phyloP scores from a whole-genome alignment of 2,888 invertebrate genomes.

The Quadriops clusia region DNA sequence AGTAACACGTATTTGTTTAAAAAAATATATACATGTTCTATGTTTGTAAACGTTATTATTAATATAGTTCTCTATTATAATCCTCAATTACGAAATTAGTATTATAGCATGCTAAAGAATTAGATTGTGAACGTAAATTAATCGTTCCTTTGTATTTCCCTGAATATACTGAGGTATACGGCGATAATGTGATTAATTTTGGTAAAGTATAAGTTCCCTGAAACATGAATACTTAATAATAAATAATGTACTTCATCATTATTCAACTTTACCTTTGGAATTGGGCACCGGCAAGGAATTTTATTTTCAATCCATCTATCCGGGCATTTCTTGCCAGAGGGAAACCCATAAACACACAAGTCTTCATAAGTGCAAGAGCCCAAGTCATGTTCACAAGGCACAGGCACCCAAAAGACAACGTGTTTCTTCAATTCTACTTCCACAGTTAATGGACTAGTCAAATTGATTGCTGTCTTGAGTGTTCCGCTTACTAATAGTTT shows the following conservation, averaged over 20 bases:
- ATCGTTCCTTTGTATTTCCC: conserved; percentile 20
- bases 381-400: conserved; percentile 21
- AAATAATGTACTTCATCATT: conserved; percentile 1
- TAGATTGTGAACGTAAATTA: conserved; percentile 12
- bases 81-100: conserved; percentile 17
- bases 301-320: conserved; percentile 16
- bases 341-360: conserved; percentile 20
- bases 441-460: conserved; percentile 19
- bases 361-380: conserved; percentile 22
- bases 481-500: conserved; percentile 17
- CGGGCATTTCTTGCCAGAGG: conserved; percentile 19
- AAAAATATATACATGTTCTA: no score
- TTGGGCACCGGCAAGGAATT: conserved; percentile 25
- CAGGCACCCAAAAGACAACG: conserved; percentile 19
- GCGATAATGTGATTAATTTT: conserved; percentile 13
- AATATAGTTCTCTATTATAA: no score
- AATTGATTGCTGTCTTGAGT: conserved; percentile 15
- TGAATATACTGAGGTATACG: conserved; percentile 12
- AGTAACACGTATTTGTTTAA: no score
- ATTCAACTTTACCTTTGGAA: conserved; percentile 16
- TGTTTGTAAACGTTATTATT: no score
- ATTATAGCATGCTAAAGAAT: conserved; percentile 18
- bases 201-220: conserved; percentile 23
- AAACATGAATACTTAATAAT: conserved; percentile 10
- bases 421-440: conserved; percentile 16